phyloP scores from a whole-genome alignment of 2,888 invertebrate species.

The Temnothorax ravouxi region DNA sequence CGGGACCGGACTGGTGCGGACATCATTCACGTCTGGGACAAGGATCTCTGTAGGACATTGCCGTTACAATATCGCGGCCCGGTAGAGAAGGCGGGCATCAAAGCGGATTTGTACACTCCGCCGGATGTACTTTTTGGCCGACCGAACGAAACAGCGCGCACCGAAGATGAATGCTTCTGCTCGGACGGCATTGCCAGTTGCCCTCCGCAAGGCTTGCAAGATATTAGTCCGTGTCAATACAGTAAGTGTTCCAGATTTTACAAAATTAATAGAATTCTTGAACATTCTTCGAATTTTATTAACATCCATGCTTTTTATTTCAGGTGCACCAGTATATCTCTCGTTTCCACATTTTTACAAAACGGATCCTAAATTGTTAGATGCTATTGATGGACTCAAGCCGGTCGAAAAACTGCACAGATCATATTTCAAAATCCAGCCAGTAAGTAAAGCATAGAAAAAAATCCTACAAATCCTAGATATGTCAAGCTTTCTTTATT shows the following conservation, averaged over 20 bases:
- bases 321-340: slow-evolving; percentile 95
- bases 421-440: slow-evolving; percentile 94
- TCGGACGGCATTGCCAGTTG: slow-evolving; percentile 90
- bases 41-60: slow-evolving; percentile 94
- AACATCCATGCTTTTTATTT: slow-evolving; percentile 20
- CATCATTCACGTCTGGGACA: slow-evolving; percentile 93
- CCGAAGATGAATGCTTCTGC: slow-evolving; percentile 91
- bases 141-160: slow-evolving; percentile 87
- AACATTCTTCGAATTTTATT: background rate
- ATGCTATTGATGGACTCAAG: slow-evolving; percentile 91
- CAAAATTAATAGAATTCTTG: background rate
- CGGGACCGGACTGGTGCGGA: slow-evolving; percentile 88
- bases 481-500: too few species aligned
- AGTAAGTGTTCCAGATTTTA: slow-evolving; percentile 87
- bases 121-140: slow-evolving; percentile 89
- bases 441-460: slow-evolving; percentile 88
- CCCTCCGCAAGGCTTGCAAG: slow-evolving; percentile 92
- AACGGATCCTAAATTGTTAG: slow-evolving; percentile 90
- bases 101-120: slow-evolving; percentile 91
- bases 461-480: background rate
- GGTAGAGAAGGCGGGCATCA: slow-evolving; percentile 91
- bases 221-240: slow-evolving; percentile 95
- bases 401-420: slow-evolving; percentile 91
- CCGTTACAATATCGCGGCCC: slow-evolving; percentile 91
- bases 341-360: slow-evolving; percentile 97